Percentiles rank a stretch among this genome's conserved stretches.
These are phyloP conservation scores for Syrmaticus mikado DNA, from an alignment of 2,113 vertebrate species.

Conservation along the genomic window DNA sequence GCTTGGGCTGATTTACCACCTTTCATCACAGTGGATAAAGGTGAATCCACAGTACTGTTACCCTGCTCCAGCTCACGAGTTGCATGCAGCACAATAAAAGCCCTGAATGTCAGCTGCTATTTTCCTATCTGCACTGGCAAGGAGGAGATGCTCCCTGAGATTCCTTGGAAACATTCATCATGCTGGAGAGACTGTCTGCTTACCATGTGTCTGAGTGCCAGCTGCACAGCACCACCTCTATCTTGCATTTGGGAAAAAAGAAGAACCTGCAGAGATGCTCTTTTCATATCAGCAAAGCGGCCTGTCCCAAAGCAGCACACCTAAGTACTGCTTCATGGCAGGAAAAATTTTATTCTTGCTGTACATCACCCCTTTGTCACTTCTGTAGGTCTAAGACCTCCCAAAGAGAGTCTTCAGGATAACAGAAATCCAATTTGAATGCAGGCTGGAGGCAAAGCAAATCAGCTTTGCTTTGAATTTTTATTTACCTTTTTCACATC, in stretches of 20 bases:
- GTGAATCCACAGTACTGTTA: not conserved
- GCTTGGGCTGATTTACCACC: not conserved
- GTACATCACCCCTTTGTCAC: not conserved
- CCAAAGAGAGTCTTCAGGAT: not conserved
- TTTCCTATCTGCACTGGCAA: rapidly evolving
- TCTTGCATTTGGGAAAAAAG: not conserved
- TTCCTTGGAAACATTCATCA: not conserved
- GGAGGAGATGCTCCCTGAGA: not conserved
- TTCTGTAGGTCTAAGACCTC: not conserved
- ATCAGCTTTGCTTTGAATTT: not conserved
- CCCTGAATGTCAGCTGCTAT: not conserved
- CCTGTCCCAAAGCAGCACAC: not conserved
- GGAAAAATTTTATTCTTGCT: not conserved
- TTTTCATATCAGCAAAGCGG: not conserved
- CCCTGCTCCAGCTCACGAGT: rapidly evolving
- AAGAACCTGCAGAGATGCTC: not conserved
- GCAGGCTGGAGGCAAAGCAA: not conserved
- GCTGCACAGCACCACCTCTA: not conserved
- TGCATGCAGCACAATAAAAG: not conserved
- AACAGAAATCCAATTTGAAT: not conserved
- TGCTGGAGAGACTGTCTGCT: not conserved
- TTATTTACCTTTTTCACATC: not conserved
- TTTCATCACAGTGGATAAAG: not conserved
- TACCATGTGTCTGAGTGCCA: not conserved
- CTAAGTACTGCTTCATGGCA: not conserved